Evolutionary conservation across 2,888 invertebrate genomes (phyloP).

Genomic region (Ptychoptera albimana): DNA sequence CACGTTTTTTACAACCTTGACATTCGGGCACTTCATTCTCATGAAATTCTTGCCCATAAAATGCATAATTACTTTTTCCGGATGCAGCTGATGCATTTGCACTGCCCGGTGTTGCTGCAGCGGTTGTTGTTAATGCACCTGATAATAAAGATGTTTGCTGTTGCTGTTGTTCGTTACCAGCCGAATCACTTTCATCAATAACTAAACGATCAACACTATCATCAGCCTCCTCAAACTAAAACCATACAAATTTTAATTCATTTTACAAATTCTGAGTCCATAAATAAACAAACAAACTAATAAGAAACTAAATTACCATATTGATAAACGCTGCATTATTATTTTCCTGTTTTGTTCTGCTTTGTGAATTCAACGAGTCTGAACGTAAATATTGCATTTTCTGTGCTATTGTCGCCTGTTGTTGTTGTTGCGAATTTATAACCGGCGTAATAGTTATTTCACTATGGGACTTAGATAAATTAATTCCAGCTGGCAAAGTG

Average conservation of each 20-base stretch:
- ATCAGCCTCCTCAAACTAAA: slow-evolving; percentile 39
- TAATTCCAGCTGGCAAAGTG: slow-evolving; percentile 11
- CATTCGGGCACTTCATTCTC: slow-evolving; percentile 48
- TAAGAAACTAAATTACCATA: neutral
- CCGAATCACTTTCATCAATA: slow-evolving; percentile 40
- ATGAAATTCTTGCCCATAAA: slow-evolving; percentile 21
- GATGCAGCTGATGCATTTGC: slow-evolving; percentile 19
- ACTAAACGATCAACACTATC: slow-evolving; percentile 44
- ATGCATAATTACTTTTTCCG: slow-evolving; percentile 11
- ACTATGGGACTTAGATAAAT: slow-evolving; percentile 35
- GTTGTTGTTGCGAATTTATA: slow-evolving; percentile 13
- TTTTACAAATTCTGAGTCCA: neutral
- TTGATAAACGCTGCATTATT: neutral
- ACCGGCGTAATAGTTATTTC: slow-evolving; percentile 47
- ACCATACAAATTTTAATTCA: neutral
- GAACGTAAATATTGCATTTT: slow-evolving; percentile 7
- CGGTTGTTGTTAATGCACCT: slow-evolving; percentile 13
- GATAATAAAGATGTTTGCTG: neutral
- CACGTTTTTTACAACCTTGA: slow-evolving; percentile 67
- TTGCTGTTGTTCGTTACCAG: slow-evolving; percentile 17
- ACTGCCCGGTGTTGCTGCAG: slow-evolving; percentile 20
- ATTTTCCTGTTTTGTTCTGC: neutral
- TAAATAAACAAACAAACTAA: slow-evolving; percentile 1
- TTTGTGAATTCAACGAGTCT: neutral
- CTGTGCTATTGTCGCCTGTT: slow-evolving; percentile 13